Evolutionary conservation across 1,140 invertebrate genomes (phyloP).

Genomic region (Pseudomyrmex gracilis): DNA sequence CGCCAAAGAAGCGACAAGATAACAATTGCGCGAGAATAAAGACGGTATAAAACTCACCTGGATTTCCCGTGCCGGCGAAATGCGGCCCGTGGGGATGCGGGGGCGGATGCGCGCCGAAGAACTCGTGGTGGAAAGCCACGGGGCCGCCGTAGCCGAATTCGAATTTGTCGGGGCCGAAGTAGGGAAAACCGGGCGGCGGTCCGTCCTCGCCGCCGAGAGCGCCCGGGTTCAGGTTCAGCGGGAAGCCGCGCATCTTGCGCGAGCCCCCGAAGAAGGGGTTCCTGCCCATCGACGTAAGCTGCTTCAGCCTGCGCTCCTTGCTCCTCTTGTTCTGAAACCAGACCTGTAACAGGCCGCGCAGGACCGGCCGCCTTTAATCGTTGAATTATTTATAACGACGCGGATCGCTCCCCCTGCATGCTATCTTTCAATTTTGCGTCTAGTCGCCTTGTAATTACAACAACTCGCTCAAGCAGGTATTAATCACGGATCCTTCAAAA

Average conservation of each 20-base stretch:
- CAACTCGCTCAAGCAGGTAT: not conserved
- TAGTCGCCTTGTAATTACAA: conserved; percentile 1
- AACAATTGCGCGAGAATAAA: not conserved
- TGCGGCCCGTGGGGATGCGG: conserved; percentile 91
- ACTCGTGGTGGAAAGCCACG: conserved; percentile 95
- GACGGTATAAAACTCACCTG: conserved; percentile 77
- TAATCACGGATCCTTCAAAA: not conserved
- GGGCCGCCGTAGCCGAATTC: conserved; percentile 95
- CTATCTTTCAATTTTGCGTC: not conserved
- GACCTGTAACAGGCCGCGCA: conserved; percentile 88
- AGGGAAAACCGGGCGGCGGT: conserved; percentile 92
- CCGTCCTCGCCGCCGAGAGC: conserved; percentile 90
- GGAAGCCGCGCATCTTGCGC: conserved; percentile 95
- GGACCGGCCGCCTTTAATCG: conserved; percentile 48
- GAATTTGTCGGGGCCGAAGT: conserved; percentile 95
- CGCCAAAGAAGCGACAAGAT: not conserved
- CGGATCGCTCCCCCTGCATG: not conserved
- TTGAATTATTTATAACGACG: conserved; percentile 45
- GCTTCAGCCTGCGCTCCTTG: conserved; percentile 97
- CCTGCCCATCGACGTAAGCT: conserved; percentile 96
- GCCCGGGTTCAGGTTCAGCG: conserved; percentile 94
- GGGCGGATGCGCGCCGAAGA: conserved; percentile 90
- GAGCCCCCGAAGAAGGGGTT: conserved; percentile 95
- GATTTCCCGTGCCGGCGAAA: conserved; percentile 90
- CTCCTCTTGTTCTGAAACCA: conserved; percentile 99